Base-by-base conservation (phyloP, 2,888 invertebrate genomes). In the Scelioninae gen. 1 region DNA sequence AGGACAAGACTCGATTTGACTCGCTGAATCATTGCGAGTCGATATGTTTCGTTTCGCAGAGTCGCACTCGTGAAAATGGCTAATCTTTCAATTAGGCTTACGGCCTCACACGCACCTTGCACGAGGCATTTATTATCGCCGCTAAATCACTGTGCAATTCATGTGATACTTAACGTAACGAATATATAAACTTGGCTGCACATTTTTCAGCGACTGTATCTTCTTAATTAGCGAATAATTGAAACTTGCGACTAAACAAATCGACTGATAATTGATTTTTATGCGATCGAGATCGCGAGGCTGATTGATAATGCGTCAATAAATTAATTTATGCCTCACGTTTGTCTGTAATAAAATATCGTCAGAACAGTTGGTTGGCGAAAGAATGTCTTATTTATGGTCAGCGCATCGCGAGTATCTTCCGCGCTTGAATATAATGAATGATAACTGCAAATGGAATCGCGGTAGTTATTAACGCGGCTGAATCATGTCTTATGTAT, bases 391-490 rank as follows among this genome's bases (percentile, higher is more conserved):
- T 68, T 51, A 23, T 65, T 68, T 68, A 55, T 68, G 55, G n/a
- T 40, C 11, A n/a, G 10, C 31, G 4, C 23, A 31, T 13, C 6
- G 11, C 38, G 31, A 47, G n/a, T 34, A 15, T 40, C 53, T 31
- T 40, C 63, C 16, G 9, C 16, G 31, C 40, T 45, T 60, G 55
- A 63, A 74, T 38, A 47, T 47, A 13, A 49, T 16, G 63, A 53
- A 43, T 40, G 60, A 63, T 72, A 56, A 53, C 10, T 62, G 31
- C 58, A 47, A 65, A 53, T 65, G 45, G 16, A 68, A 60, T 68
- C 31, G 45, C 60, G 76, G 68, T 43, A 45, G 66, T 68, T 68
- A 76, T 68, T 76, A 60, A 68, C 43, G 15, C 45, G 34, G 23
- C 34, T 62, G 53, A 68, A 68, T 76, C 60, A 68, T 53, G 13